phyloP scores from a whole-genome alignment of 2,797 vertebrate species.

The Tympanoctomys barrerae region DNA sequence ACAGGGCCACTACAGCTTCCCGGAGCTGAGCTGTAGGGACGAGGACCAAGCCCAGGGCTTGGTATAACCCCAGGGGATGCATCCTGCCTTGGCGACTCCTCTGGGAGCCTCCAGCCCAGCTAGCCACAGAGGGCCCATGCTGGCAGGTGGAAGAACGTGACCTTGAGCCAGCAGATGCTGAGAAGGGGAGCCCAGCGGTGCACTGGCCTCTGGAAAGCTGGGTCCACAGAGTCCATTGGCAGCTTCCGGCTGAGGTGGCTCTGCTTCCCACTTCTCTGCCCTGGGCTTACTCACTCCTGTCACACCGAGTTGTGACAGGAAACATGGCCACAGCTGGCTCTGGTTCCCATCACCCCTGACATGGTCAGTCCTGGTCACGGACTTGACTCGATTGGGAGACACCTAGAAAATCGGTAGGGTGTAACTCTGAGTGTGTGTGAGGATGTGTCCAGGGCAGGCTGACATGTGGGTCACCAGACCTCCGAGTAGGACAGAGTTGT shows the following conservation, averaged over 20 bases:
- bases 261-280: neutral
- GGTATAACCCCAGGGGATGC: neutral
- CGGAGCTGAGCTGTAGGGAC: neutral
- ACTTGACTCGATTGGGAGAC: neutral
- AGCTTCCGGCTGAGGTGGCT: fast-evolving
- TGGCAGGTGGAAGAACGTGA: neutral
- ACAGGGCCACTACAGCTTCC: neutral
- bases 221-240: too few relatives aligned
- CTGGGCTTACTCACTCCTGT: neutral
- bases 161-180: neutral
- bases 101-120: neutral
- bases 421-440: neutral
- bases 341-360: neutral
- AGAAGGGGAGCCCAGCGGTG: neutral
- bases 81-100: neutral
- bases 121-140: fast-evolving
- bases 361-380: too few relatives aligned
- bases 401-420: neutral
- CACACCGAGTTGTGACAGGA: neutral
- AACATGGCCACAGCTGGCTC: too few relatives aligned
- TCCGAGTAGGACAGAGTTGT: neutral
- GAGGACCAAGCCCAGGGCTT: neutral
- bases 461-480: neutral
- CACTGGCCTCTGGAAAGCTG: neutral
- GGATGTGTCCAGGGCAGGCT: neutral